Evolutionary conservation across 2,113 vertebrate species (phyloP).

Genomic region (Plecotus auritus): DNA sequence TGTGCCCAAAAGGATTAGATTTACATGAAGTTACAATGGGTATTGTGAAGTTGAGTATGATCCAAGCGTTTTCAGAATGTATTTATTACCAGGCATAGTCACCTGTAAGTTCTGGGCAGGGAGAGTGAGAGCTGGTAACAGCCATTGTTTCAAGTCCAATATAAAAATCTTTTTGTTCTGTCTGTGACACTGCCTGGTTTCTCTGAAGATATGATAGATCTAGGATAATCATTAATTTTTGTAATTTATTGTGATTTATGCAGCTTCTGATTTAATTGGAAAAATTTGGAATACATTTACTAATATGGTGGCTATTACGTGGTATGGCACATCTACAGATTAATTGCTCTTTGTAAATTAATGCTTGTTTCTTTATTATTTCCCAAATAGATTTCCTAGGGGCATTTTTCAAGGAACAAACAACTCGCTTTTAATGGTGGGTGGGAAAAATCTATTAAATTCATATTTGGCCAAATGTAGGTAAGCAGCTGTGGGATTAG

Average conservation of each 20-base stretch:
- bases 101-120: background rate
- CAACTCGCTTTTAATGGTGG: background rate
- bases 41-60: background rate
- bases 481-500: conserved; percentile 45
- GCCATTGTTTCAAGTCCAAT: conserved; percentile 32
- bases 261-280: conserved; percentile 53
- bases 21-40: background rate
- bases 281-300: conserved; percentile 60
- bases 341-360: conserved; percentile 37
- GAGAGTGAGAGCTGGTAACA: background rate
- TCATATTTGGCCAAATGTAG: conserved; percentile 49
- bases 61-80: background rate
- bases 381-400: conserved; percentile 19
- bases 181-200: conserved; percentile 39
- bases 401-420: conserved; percentile 22
- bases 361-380: conserved; percentile 19
- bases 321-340: background rate
- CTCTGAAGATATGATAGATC: conserved; percentile 61
- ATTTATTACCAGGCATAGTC: background rate
- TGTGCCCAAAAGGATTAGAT: background rate
- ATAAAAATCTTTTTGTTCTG: conserved; percentile 2
- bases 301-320: background rate
- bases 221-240: conserved; percentile 69
- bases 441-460: conserved; percentile 45
- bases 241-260: conserved; percentile 69